These are phyloP conservation scores for Aphis craccivora DNA, from an alignment of 1,140 invertebrate genomes.

Conservation along the genomic window DNA sequence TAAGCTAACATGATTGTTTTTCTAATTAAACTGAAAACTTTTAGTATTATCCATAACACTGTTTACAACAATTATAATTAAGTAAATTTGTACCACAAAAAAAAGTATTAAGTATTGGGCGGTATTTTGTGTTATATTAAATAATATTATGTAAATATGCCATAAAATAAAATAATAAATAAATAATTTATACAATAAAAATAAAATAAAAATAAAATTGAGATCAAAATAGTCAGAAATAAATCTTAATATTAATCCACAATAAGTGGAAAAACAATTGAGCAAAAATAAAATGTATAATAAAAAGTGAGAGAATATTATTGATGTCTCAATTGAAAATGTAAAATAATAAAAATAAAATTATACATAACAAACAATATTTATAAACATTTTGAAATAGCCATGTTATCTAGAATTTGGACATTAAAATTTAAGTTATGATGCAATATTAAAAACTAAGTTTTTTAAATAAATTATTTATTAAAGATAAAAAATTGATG, in stretches of 20 bases:
- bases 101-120: background rate
- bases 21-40: background rate
- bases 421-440: background rate
- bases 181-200: background rate
- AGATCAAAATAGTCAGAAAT: background rate
- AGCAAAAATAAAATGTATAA: slow-evolving; percentile 4
- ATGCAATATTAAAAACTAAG: background rate
- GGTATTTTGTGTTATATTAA: background rate
- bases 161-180: background rate
- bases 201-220: slow-evolving; percentile 17
- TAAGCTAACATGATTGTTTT: background rate
- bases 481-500: background rate
- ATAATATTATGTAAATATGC: background rate
- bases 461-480: background rate
- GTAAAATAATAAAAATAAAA: background rate
- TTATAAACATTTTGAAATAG: slow-evolving; percentile 3
- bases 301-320: background rate
- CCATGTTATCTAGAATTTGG: slow-evolving; percentile 18
- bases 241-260: background rate
- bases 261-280: background rate
- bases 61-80: background rate
- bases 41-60: background rate
- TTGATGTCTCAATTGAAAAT: background rate
- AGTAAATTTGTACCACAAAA: background rate
- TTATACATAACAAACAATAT: background rate